phyloP scores from a whole-genome alignment of 2,888 invertebrate genomes.

The Drosophila nr. medialis region DNA sequence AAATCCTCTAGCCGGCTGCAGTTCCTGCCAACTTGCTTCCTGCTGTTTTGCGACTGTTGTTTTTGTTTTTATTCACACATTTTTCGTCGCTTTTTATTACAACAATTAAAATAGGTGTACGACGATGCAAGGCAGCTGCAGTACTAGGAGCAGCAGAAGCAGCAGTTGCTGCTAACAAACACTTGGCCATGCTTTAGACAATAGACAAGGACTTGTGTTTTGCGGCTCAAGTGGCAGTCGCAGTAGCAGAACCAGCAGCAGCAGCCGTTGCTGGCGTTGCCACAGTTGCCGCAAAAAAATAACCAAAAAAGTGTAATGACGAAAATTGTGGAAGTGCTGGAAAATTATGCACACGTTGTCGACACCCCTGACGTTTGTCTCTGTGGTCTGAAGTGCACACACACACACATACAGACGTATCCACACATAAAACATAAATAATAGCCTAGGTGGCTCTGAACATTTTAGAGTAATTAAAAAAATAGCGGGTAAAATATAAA shows the following conservation, averaged over 20 bases:
- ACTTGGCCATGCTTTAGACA: constrained; percentile 80
- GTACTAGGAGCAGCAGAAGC: not conserved
- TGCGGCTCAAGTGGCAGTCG: constrained; percentile 78
- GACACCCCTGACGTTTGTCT: constrained; percentile 46
- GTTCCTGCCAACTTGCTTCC: constrained; percentile 34
- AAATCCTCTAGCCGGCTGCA: constrained; percentile 29
- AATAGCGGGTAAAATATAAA: constrained; percentile 56
- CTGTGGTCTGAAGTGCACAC: constrained; percentile 65
- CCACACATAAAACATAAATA: constrained; percentile 52
- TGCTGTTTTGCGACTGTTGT: constrained; percentile 18
- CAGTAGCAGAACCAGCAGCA: constrained; percentile 16
- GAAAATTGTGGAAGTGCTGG: constrained; percentile 78
- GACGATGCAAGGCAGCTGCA: constrained; percentile 54
- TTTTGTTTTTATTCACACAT: constrained; percentile 21
- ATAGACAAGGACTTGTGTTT: constrained; percentile 78
- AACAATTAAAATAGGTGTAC: constrained; percentile 79
- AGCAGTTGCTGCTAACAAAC: constrained; percentile 68
- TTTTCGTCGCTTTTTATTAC: constrained; percentile 58
- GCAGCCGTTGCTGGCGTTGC: constrained; percentile 26
- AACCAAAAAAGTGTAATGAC: constrained; percentile 69
- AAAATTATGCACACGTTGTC: constrained; percentile 76
- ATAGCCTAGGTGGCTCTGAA: constrained; percentile 69
- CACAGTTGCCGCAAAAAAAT: constrained; percentile 50
- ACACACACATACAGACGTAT: constrained; percentile 9
- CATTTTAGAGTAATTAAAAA: constrained; percentile 81